Evolutionary conservation across 2,888 invertebrate species (phyloP).

Genomic region (Watsonalla cultraria): DNA sequence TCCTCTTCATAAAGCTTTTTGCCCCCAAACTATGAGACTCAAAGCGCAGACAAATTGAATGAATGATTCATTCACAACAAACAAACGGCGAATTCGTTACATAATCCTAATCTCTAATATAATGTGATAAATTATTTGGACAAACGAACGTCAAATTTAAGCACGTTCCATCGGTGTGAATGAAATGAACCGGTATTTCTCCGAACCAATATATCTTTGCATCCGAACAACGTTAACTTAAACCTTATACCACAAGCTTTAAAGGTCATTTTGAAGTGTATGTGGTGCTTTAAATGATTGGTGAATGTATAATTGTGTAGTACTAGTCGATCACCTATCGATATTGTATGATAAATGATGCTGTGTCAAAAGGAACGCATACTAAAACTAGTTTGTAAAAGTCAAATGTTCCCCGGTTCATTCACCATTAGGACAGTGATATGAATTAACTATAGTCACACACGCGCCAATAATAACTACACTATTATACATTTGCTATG

Average conservation of each 20-base stretch:
- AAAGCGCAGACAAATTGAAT: slow-evolving; percentile 12
- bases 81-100: slow-evolving; percentile 11
- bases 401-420: slow-evolving; percentile 43
- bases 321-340: slow-evolving; percentile 59
- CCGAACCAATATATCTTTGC: slow-evolving; percentile 23
- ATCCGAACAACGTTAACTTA: slow-evolving; percentile 15
- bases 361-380: slow-evolving; percentile 39
- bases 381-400: slow-evolving; percentile 45
- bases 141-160: slow-evolving; percentile 23
- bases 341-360: slow-evolving; percentile 61
- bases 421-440: slow-evolving; percentile 37
- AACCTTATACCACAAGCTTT: slow-evolving; percentile 8
- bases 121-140: slow-evolving; percentile 23
- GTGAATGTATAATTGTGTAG: slow-evolving; percentile 44
- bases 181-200: slow-evolving; percentile 57
- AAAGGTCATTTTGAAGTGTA: slow-evolving; percentile 4
- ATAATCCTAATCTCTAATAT: slow-evolving; percentile 16
- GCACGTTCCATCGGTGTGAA: slow-evolving; percentile 37
- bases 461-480: background rate
- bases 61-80: slow-evolving; percentile 14
- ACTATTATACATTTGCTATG: background rate
- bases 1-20: no score
- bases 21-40: no score
- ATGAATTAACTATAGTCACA: slow-evolving; percentile 2
- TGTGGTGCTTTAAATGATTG: slow-evolving; percentile 14